Base-by-base conservation (phyloP, 2,888 invertebrate genomes). In the Zaprionus lineosus region DNA sequence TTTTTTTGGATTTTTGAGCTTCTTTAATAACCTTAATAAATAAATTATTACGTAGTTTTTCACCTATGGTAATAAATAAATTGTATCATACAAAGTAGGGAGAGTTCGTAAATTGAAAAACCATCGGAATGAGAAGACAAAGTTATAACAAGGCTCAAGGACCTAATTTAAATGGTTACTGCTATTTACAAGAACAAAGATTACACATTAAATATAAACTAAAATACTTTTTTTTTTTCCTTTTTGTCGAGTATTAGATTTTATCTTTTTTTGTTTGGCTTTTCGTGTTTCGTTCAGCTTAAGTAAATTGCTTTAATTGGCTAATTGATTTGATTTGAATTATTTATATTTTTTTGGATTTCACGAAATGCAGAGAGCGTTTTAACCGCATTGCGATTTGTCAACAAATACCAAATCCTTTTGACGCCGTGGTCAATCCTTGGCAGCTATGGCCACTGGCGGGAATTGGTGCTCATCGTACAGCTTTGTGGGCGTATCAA, bases 381-480 rank as follows among this genome's bases (percentile, higher is more conserved):
- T 29, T 60, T 43, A 70, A 51, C 28, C 55, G 39, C 55, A 58
- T n/a, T 61, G 60, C n/a, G 64, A 39, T 58, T 61, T 64, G 24
- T 71, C 71, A 0, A 74, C 55, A 48, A 58, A 36, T 3, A 82
- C 74, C 14, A 67, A 55, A 28, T 74, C 72, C 16, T 28, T 44
- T 28, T 31, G 51, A n/a, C 81, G 67, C 29, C 59, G 72, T 29
- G 46, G 88, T 89, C 89, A 89, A 76, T 89, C 87, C 64, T 81
- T 86, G 16, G 88, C 87, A 3, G 88, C 83, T 41, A 88, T 76
- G 19, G 89, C 87, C 12, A 90, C 89, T 9, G 90, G 90, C 46
- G 90, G 90, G 72, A 90, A 90, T 66, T 90, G 90, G 12, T 81
- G 77, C 40, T 90, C 90, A 60, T 90, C 90, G 58, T 88, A 90